A percentile compares a stretch with the other conserved stretches of the same genome.
Conservation (phyloP, 2,113 vertebrate species). For the Natator depressus region DNA sequence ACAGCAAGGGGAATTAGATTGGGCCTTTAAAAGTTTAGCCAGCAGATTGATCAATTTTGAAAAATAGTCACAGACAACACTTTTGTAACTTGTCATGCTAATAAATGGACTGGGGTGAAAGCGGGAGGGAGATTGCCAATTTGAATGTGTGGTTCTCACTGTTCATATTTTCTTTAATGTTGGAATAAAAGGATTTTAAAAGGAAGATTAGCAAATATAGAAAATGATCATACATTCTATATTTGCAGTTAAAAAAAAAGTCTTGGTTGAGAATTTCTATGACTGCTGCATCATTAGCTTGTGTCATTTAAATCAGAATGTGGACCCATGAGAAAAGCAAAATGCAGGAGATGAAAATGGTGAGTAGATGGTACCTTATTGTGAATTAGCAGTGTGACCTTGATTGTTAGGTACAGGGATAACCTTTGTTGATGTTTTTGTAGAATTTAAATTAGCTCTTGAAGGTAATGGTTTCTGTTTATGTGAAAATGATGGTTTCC, state of each 20-base stretch:
- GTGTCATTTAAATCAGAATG: neutral
- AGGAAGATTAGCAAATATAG: neutral
- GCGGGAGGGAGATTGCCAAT: neutral
- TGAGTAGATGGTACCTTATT: neutral
- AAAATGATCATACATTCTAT: neutral
- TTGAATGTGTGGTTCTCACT: neutral
- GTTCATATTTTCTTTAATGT: neutral
- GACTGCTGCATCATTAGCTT: neutral
- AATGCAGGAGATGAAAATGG: neutral
- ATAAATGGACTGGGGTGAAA: neutral
- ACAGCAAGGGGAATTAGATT: neutral
- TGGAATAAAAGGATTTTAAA: conserved; percentile 28
- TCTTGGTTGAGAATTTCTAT: neutral
- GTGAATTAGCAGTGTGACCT: neutral
- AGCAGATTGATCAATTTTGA: neutral
- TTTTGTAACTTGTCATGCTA: neutral
- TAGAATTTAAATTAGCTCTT: rapidly evolving
- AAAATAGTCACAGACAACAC: neutral
- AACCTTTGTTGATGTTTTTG: neutral
- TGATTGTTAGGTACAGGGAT: neutral
- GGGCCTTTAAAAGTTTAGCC: neutral
- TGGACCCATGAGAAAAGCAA: neutral
- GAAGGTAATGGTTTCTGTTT: neutral
- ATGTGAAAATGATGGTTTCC: neutral
- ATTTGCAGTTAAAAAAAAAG: conserved; percentile 14